Evolutionary conservation across 2,113 vertebrate species (phyloP), one percentile per base, ranked within the genome.

Genomic region (Rhodinocichla rosea): DNA sequence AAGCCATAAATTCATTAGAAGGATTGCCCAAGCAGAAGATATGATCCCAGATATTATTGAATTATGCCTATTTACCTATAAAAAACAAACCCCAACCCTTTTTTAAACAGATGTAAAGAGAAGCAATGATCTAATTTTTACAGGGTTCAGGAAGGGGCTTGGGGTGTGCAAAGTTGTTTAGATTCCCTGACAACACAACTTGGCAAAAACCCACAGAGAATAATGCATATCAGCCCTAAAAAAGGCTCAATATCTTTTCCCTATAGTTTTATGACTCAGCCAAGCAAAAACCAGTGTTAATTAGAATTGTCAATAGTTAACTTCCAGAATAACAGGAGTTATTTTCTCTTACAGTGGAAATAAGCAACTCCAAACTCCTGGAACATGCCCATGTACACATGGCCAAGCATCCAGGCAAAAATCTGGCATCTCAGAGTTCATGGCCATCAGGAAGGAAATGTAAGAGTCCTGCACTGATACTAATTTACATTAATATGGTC

Each of bases 1-100:
- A 83, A 92, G 52, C 63, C 75, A 95, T 94, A 86, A 86, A 96
- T 92, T 95, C 93, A 93, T 95, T 88, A 93, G 87, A 90, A 94
- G 59, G 64, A 90, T 30, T 86, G 90, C 68, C 79, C 85, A 94
- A 74, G 70, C 60, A 76, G 78, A 95, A 91, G 82, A 77, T 26
- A 56, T 1, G 22, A 89, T 88, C 47, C 47, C 33, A 83, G 69
- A 30, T 67, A 94, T 57, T 85, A 90, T 0, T 83, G 63, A 92
- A 88, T 90, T 37, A 69, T 32, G 26, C 64, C 82, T 83, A 45
- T 55, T 52, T 63, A 85, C 30, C 42, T 76, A 70, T 23, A 44
- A 78, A 84, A 81, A 47, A 40, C 8, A 74, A 47, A 21, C 12
- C 8, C 13, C 7, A 20, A 33, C 40, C 18, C 45, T 83, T 92